Conservation (phyloP, 2,113 vertebrate species). For the Bubalus kerabau region DNA sequence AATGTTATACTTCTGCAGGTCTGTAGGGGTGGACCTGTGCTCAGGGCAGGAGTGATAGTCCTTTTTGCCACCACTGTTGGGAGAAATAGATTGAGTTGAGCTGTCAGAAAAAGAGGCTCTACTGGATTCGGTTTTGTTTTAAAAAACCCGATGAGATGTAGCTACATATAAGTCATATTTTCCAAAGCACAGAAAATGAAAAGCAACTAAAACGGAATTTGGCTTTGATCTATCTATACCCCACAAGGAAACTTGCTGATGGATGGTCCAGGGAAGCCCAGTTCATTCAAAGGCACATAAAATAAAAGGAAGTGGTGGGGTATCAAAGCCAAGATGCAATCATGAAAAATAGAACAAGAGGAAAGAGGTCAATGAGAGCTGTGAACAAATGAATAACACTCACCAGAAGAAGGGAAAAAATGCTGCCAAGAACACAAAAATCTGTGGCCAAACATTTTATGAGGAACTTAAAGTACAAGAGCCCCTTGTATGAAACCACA, state of each 20-base stretch:
- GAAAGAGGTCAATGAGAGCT: not conserved
- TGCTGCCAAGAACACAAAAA: not conserved
- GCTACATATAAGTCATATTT: not conserved
- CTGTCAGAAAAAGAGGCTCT: not conserved
- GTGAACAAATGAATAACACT: not conserved
- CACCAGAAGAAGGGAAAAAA: not conserved
- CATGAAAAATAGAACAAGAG: not conserved
- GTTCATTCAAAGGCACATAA: not conserved
- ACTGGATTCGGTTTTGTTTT: not conserved
- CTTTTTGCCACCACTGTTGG: not conserved
- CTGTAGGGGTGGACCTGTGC: accelerated
- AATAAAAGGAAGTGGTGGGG: not conserved
- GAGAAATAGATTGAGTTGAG: not conserved
- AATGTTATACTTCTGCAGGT: accelerated
- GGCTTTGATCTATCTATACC: not conserved
- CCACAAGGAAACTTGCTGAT: not conserved
- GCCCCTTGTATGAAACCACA: not conserved
- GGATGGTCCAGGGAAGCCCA: not conserved
- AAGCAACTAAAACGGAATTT: not conserved
- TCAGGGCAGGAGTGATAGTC: not conserved
- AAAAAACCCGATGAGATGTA: not conserved
- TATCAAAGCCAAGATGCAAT: not conserved
- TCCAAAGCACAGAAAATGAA: not conserved
- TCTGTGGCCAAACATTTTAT: not conserved
- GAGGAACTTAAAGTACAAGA: not conserved